Evolutionary conservation across 2,888 invertebrate species (phyloP), one percentile per base, ranked within the genome.

Genomic region (Clistopyga incitator): DNA sequence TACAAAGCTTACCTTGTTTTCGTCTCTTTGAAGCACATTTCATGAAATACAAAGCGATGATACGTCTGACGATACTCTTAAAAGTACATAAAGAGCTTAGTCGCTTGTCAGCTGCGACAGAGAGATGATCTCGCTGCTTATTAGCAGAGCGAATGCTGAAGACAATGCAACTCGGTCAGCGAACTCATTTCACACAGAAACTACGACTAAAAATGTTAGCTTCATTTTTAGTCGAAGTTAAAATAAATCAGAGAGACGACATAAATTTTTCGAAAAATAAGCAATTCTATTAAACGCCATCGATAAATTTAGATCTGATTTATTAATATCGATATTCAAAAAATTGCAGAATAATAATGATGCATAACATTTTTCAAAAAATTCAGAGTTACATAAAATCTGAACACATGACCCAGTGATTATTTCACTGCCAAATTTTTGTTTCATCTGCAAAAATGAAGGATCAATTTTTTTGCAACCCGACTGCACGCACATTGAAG

Each of bases 71-170:
- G 15, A 29, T 34, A 25, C 45, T 72, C 23, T 67, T 61, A 25
- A 59, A 59, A 47, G 56, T 15, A 59, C 25, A 52, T 38, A 74
- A 23, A 68, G 23, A 47, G 50, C 45, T 74, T 65, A 68, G n/a
- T 56, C 23, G 3, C 45, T 61, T 42, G 23, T 59, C 64, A 52
- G 65, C 65, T 54, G 45, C 42, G 45, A 50, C 29, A 8, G 23
- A 25, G 59, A 38, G 59, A 59, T 74, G 72, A 67, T 34, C 45
- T 56, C 29, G 80, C 6, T 64, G 18, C 38, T 38, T 59, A 50
- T 56, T 13, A 79, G 67, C 20, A 56, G 15, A 61, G 52, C 18
- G 74, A 25, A 20, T 59, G 34, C 20, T n/a, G 23, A 54, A 45
- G 11, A 38, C 54, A 59, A 74, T 64, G 64, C 6, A 13, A 56